These are phyloP conservation scores for Eupithecia insigniata DNA, from an alignment of 2,888 invertebrate species.

Conservation along the genomic window DNA sequence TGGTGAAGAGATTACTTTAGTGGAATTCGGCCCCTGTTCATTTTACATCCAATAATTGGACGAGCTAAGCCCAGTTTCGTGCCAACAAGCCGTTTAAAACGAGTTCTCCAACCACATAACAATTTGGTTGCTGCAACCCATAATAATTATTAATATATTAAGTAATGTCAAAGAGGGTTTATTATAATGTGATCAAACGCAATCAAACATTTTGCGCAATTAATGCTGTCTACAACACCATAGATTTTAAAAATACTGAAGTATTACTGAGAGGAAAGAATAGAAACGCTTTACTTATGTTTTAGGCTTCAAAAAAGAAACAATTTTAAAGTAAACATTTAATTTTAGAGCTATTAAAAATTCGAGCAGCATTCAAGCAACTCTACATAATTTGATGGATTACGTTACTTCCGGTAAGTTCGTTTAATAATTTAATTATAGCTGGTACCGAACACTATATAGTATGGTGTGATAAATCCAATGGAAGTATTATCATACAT, in stretches of 20 bases:
- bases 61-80: conserved; percentile 46
- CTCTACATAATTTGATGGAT: neutral
- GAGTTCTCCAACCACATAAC: conserved; percentile 28
- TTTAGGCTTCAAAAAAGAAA: too few species aligned
- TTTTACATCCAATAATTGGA: conserved; percentile 36
- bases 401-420: neutral
- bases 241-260: neutral
- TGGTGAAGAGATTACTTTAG: too few species aligned
- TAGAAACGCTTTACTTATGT: neutral
- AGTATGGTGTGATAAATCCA: neutral
- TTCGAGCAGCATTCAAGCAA: neutral
- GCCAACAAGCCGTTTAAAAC: conserved; percentile 50
- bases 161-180: conserved; percentile 2
- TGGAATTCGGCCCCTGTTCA: too few species aligned
- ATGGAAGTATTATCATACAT: neutral
- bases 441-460: neutral
- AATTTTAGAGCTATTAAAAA: neutral
- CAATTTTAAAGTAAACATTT: neutral
- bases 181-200: neutral
- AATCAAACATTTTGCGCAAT: neutral
- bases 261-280: neutral
- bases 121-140: conserved; percentile 24
- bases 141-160: conserved; percentile 19
- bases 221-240: neutral
- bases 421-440: neutral